Conservation (phyloP, 2,888 invertebrate species). For the Stictocephala bisonia region DNA sequence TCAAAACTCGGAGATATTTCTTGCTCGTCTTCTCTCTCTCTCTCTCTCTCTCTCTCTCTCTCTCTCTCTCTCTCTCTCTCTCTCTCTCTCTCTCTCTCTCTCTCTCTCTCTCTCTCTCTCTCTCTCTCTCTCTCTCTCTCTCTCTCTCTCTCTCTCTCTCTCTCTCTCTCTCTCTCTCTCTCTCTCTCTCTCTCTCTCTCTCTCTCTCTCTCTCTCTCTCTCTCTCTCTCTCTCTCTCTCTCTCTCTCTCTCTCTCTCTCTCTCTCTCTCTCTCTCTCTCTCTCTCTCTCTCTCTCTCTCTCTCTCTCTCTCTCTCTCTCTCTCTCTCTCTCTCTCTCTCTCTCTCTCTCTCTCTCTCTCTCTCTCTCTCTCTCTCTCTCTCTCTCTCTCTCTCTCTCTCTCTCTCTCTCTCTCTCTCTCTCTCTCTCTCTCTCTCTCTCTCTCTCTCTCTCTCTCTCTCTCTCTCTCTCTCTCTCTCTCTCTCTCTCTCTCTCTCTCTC, state of each 20-base stretch:
- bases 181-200: constrained; percentile 18
- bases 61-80: too few species aligned
- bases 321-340: constrained; percentile 24
- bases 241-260: constrained; percentile 24
- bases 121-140: too few species aligned
- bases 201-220: constrained; percentile 24
- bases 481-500: constrained; percentile 14
- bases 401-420: constrained; percentile 24
- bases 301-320: constrained; percentile 24
- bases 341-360: constrained; percentile 24
- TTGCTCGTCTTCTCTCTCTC: too few species aligned
- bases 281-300: constrained; percentile 24
- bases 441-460: not conserved
- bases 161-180: too few species aligned
- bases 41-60: too few species aligned
- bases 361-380: constrained; percentile 17
- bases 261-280: constrained; percentile 24
- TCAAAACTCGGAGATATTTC: too few species aligned
- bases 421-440: constrained; percentile 24
- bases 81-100: too few species aligned
- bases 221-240: constrained; percentile 24
- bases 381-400: constrained; percentile 24
- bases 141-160: too few species aligned
- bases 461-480: constrained; percentile 14
- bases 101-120: too few species aligned